Evolutionary conservation across 2,797 vertebrate species (phyloP).

Genomic region (Nasua narica): DNA sequence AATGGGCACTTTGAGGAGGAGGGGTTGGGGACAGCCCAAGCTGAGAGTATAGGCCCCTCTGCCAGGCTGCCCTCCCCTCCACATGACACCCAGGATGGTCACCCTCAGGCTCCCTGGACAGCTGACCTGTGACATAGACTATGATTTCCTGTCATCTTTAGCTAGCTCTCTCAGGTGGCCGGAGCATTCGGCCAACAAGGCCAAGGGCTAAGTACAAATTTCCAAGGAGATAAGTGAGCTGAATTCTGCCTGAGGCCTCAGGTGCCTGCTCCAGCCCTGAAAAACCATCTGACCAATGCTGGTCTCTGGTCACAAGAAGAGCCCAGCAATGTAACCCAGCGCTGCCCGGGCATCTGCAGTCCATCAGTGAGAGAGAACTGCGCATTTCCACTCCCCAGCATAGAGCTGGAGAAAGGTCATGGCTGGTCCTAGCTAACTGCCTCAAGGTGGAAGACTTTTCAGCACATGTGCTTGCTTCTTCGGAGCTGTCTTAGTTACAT

Average conservation of each 20-base stretch:
- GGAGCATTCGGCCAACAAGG: not conserved
- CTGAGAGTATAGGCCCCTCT: not conserved
- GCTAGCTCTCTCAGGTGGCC: slow-evolving; percentile 33
- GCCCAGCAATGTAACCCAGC: not conserved
- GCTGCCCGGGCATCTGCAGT: not conserved
- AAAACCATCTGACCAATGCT: no score
- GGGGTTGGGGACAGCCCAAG: not conserved
- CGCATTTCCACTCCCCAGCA: no score
- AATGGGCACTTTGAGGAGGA: not conserved
- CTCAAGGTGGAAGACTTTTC: not conserved
- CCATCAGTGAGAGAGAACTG: not conserved
- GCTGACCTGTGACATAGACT: not conserved
- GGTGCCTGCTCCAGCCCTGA: not conserved
- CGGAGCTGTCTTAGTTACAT: not conserved
- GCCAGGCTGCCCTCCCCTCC: not conserved
- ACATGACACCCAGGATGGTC: not conserved
- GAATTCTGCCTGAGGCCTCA: not conserved
- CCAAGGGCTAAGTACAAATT: not conserved
- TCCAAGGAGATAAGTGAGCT: not conserved
- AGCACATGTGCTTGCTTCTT: not conserved
- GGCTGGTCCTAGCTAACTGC: fast-evolving
- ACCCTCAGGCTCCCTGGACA: not conserved
- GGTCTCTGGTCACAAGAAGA: not conserved
- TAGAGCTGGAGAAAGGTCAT: not conserved
- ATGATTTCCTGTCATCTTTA: not conserved